Percentiles rank a stretch among this genome's conserved stretches.
Conservation (phyloP, 2,888 invertebrate species). For the Catocala nupta region DNA sequence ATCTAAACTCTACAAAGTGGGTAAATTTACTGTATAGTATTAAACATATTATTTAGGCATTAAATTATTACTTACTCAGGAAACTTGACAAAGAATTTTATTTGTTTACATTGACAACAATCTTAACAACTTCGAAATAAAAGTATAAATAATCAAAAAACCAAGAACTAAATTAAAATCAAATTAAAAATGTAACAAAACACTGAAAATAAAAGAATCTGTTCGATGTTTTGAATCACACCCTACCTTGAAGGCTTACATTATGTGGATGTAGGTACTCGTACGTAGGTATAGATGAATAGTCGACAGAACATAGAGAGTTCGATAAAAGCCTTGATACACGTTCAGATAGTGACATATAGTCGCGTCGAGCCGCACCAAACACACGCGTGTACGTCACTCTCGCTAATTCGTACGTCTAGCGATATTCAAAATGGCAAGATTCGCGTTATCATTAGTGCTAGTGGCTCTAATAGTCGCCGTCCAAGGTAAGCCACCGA, state of each 20-base stretch:
- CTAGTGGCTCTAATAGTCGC: conserved; percentile 48
- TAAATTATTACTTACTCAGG: no score
- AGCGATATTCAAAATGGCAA: conserved; percentile 54
- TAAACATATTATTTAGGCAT: no score
- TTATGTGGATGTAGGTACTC: neutral
- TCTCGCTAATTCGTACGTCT: conserved; percentile 28
- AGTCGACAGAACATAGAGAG: conserved; percentile 21
- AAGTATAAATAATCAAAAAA: neutral
- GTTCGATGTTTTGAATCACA: conserved; percentile 6
- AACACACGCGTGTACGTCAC: conserved; percentile 35
- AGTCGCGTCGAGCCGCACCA: conserved; percentile 34
- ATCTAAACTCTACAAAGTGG: no score
- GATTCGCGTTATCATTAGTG: conserved; percentile 49
- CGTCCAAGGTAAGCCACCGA: conserved; percentile 60
- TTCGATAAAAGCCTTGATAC: conserved; percentile 46
- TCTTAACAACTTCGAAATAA: no score
- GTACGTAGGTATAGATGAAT: conserved; percentile 2
- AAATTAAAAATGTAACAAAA: neutral
- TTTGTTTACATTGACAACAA: no score
- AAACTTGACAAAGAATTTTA: no score
- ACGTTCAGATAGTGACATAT: conserved; percentile 35
- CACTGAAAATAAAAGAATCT: conserved; percentile 25
- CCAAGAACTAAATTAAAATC: neutral
- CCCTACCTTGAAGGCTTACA: no score
- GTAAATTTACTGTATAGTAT: no score